Percentiles rank a stretch among this genome's conserved stretches.
Evolutionary conservation across 2,888 invertebrate genomes (phyloP).

Genomic region (Cataglyphis altisquamis): DNA sequence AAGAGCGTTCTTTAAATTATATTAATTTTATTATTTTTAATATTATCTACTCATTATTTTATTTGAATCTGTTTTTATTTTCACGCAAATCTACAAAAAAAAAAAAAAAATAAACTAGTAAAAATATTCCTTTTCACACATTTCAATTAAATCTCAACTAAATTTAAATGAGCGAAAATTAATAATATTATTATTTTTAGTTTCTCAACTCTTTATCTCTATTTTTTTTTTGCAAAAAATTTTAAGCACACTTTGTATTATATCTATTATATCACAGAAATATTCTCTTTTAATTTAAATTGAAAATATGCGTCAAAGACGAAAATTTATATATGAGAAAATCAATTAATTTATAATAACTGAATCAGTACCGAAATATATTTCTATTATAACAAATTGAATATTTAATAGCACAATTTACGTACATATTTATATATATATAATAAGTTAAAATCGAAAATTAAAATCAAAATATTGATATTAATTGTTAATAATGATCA

Average conservation of each 20-base stretch:
- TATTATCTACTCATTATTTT: not conserved
- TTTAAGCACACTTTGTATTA: not conserved
- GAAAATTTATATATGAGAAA: not conserved
- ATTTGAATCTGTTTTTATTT: not conserved
- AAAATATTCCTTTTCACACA: not conserved
- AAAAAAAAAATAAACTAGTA: not conserved
- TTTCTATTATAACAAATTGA: not conserved
- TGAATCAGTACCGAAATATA: not conserved
- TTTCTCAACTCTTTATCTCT: not conserved
- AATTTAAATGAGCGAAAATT: not conserved
- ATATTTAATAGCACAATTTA: not conserved
- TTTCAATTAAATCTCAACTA: slow-evolving; percentile 16
- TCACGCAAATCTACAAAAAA: not conserved
- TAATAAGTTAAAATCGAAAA: not conserved
- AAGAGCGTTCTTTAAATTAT: not conserved
- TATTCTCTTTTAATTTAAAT: not conserved
- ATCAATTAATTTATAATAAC: not conserved
- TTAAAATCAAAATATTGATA: not conserved
- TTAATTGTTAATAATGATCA: not conserved
- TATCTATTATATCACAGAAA: not conserved
- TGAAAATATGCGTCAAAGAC: not conserved
- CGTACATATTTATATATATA: not conserved
- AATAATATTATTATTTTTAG: not conserved
- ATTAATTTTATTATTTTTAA: not conserved
- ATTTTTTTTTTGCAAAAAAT: not conserved